Base-by-base conservation (phyloP, 1,140 invertebrate genomes). In the Phymastichus coffea region DNA sequence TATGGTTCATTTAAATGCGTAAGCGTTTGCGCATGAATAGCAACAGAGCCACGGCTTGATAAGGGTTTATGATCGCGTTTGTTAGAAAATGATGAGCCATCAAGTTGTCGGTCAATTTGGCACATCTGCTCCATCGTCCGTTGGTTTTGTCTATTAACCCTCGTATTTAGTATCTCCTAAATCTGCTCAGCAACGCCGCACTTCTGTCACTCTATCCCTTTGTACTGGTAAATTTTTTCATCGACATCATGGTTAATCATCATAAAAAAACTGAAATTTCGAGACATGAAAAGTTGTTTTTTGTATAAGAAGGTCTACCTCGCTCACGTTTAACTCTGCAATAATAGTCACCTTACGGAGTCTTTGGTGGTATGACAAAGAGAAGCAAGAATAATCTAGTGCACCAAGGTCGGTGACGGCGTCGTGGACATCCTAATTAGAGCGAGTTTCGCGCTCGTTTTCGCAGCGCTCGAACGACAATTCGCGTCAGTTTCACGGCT, bases 1-100 rank as follows among this genome's bases (percentile, higher is more conserved):
- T n/a, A n/a, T n/a, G n/a, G n/a, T n/a, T n/a, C n/a, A n/a, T n/a
- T n/a, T n/a, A n/a, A n/a, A n/a, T n/a, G n/a, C n/a, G n/a, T n/a
- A n/a, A n/a, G n/a, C n/a, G n/a, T n/a, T n/a, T n/a, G n/a, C 12
- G 23, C 19, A 20, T 40, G 23, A 41, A 22, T n/a, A 58, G 7
- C 25, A 58, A 58, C 47, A 30, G 37, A 58, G 17, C 26, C 37
- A n/a, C 1, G 15, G 25, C 17, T 43, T 58, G 38, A 49, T 35
- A 47, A 58, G 47, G 56, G 26, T 58, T 46, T 28, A 48, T 20
- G 43, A 51, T 58, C 46, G 51, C 37, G 47, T 51, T 58, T 47
- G 26, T 58, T 58, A 58, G 35, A 51, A 57, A 49, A 58, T 58
- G 51, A 58, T 51, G 47, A 58, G 38, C 56, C 47, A 49, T 57